phyloP scores from a whole-genome alignment of 35 echinoderm and acorn worm species.

The Nesometra sesokonis region DNA sequence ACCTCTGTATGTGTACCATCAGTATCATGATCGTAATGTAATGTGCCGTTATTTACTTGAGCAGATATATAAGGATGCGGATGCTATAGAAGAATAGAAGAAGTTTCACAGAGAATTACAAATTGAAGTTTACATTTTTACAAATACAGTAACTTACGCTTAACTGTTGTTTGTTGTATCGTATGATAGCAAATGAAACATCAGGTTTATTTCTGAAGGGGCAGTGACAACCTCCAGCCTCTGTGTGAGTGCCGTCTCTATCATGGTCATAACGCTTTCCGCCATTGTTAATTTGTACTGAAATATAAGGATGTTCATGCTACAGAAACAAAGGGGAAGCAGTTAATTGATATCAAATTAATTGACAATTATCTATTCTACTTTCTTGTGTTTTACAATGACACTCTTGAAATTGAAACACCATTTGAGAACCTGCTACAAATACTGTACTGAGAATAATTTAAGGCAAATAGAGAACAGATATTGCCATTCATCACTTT shows the following conservation, averaged over 20 bases:
- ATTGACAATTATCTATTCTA: no score
- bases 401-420: no score
- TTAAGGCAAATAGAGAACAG: no score
- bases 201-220: constrained; percentile 80
- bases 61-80: constrained; percentile 94
- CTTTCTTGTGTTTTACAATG: no score
- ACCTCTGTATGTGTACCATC: constrained; percentile 96
- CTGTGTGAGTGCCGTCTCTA: constrained; percentile 91
- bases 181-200: constrained; percentile 55
- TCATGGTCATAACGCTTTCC: constrained; percentile 85
- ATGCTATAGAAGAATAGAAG: constrained; percentile 47
- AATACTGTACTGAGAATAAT: no score
- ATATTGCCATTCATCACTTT: no score
- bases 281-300: constrained; percentile 90
- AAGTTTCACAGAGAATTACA: neutral
- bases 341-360: no score
- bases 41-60: constrained; percentile 87
- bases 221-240: constrained; percentile 74
- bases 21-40: constrained; percentile 91
- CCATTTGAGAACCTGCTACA: no score
- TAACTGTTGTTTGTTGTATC: constrained; percentile 64
- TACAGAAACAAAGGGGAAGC: constrained; percentile 16
- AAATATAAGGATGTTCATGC: constrained; percentile 98
- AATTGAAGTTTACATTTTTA: neutral
- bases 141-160: constrained; percentile 53